Evolutionary conservation across 2,888 invertebrate species (phyloP).

Genomic region (Epirrhoe alternata): DNA sequence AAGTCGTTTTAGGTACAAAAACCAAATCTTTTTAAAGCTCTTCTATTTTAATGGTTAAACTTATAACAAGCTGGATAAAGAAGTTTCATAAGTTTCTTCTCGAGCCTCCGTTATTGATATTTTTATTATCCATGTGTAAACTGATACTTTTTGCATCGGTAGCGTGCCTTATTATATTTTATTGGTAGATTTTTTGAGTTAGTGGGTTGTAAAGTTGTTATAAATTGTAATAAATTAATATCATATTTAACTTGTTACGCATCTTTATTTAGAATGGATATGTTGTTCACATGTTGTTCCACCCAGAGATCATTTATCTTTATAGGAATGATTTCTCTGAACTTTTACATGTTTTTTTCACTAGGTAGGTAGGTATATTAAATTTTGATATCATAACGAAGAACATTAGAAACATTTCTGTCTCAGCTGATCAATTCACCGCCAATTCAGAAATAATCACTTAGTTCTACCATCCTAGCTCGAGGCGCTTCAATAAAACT

Average conservation of each 20-base stretch:
- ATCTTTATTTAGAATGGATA: conserved; percentile 5
- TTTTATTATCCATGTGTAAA: conserved; percentile 66
- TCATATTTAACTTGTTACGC: conserved; percentile 19
- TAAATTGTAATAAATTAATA: conserved; percentile 25
- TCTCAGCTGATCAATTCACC: neutral
- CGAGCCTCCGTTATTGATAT: conserved; percentile 54
- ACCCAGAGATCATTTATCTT: neutral
- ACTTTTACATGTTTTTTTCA: neutral
- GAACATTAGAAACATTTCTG: too few species aligned
- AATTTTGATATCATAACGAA: neutral
- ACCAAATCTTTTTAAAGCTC: neutral
- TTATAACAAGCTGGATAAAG: conserved; percentile 12
- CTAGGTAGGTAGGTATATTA: neutral
- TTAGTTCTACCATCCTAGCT: conserved; percentile 18
- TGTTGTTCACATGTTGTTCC: neutral
- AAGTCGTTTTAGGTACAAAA: neutral
- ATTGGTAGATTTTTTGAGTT: conserved; percentile 37
- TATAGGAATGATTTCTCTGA: neutral
- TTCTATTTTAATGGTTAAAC: conserved; percentile 8
- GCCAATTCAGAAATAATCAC: conserved; percentile 6
- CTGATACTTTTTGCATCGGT: conserved; percentile 65
- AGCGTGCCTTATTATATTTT: conserved; percentile 51
- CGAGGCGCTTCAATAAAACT: conserved; percentile 35
- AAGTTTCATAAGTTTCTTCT: conserved; percentile 10
- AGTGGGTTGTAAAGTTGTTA: conserved; percentile 30